Percentiles rank a stretch among this genome's conserved stretches.
These are phyloP conservation scores for Aurelia sp. DNA, from an alignment of 30 jellyfish, hydroid and myxozoan species.

Conservation along the genomic window DNA sequence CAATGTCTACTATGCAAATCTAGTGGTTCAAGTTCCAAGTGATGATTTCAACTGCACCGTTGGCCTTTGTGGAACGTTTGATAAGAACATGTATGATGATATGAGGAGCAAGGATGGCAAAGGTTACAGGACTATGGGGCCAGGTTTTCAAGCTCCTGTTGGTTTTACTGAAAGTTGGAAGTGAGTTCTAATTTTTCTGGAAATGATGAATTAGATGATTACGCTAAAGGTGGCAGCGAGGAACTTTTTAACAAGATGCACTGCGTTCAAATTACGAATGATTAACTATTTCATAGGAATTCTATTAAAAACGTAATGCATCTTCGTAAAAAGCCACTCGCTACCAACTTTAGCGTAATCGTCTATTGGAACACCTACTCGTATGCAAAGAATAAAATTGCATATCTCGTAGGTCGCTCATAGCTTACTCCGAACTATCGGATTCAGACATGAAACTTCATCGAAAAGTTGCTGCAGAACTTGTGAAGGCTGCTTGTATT, in stretches of 20 bases:
- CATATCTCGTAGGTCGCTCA: no score
- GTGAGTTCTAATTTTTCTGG: not conserved
- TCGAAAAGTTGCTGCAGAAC: no score
- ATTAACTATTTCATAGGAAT: no score
- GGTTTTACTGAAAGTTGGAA: constrained; percentile 59
- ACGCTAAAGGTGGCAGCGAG: no score
- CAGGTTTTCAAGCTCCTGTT: constrained; percentile 8
- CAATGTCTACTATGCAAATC: constrained; percentile 2
- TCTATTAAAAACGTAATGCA: no score
- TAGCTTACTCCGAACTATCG: no score
- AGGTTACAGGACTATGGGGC: not conserved
- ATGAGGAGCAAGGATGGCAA: constrained; percentile 16
- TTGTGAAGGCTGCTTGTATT: no score
- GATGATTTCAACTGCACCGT: constrained; percentile 34
- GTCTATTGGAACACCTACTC: not conserved
- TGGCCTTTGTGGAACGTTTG: constrained; percentile 53
- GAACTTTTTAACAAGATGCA: no score
- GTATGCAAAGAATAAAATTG: not conserved
- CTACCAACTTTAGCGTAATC: no score
- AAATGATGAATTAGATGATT: not conserved
- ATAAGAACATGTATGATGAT: constrained; percentile 1
- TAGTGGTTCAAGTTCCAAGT: constrained; percentile 46
- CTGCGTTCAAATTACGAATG: no score
- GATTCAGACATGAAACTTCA: no score
- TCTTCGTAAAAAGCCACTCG: no score